A percentile compares a stretch with the other conserved stretches of the same genome.
These are phyloP conservation scores for Trissolcus basalis DNA, from an alignment of 1,140 invertebrate genomes.

Conservation along the genomic window DNA sequence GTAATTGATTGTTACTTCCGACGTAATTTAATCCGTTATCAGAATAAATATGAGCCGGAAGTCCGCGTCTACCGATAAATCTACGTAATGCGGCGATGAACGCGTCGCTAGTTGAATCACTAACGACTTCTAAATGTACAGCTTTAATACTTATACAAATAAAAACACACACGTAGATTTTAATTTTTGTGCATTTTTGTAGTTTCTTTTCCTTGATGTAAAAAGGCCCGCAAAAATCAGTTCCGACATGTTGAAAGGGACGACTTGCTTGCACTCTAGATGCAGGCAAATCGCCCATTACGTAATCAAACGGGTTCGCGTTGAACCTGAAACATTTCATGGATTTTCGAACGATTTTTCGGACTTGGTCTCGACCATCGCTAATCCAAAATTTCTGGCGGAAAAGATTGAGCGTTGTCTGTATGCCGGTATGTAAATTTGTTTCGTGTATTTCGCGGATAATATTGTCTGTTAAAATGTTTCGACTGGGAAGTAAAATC, in stretches of 20 bases:
- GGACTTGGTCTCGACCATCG: conserved; percentile 6
- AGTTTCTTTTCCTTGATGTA: conserved; percentile 12
- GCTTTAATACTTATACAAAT: not conserved
- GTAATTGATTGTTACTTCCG: too few relatives aligned
- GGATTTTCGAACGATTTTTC: not conserved
- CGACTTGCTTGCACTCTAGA: not conserved
- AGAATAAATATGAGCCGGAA: not conserved
- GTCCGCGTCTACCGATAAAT: conserved; percentile 3
- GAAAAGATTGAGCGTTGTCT: not conserved
- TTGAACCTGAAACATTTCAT: conserved; percentile 1
- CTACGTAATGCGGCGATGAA: conserved; percentile 6
- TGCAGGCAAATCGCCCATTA: conserved; percentile 2
- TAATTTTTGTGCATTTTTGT: not conserved
- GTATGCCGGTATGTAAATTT: not conserved
- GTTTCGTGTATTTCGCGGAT: not conserved
- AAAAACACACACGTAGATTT: not conserved
- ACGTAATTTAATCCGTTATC: not conserved
- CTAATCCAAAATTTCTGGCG: not conserved
- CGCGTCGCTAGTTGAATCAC: conserved; percentile 11
- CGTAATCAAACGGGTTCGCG: not conserved
- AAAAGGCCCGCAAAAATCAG: conserved; percentile 4
- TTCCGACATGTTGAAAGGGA: not conserved
- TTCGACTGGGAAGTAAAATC: not conserved
- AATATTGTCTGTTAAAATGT: not conserved
- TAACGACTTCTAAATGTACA: conserved; percentile 4